Evolutionary conservation across 1,140 invertebrate genomes (phyloP).

Genomic region (Caenorhabditis briggsae): DNA sequence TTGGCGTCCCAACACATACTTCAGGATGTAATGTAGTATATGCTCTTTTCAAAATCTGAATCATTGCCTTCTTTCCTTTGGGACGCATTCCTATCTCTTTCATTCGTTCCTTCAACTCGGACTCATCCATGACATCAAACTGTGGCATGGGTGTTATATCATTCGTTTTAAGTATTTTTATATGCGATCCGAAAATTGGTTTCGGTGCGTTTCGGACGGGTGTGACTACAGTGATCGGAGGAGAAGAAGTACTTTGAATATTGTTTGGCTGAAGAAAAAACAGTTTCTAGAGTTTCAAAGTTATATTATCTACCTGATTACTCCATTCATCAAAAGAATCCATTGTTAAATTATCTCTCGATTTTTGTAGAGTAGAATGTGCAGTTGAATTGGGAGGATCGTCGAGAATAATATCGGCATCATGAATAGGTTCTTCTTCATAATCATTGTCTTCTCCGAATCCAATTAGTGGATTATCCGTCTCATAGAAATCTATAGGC

Average conservation of each 20-base stretch:
- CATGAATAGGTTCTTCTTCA: background rate
- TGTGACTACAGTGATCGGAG: background rate
- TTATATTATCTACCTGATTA: conserved; percentile 1
- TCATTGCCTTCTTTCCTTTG: conserved; percentile 32
- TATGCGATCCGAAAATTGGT: conserved; percentile 20
- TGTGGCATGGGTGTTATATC: conserved; percentile 33
- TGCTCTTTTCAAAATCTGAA: conserved; percentile 24
- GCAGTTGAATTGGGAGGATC: background rate
- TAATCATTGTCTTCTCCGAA: background rate
- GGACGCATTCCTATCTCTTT: conserved; percentile 31
- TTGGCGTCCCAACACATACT: conserved; percentile 19
- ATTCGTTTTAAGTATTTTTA: conserved; percentile 33
- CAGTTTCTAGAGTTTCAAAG: background rate
- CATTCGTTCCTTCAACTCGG: conserved; percentile 35
- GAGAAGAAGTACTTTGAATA: conserved; percentile 7
- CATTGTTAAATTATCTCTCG: background rate
- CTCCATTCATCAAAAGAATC: conserved; percentile 47
- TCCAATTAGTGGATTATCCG: conserved; percentile 11
- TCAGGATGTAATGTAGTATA: conserved; percentile 21
- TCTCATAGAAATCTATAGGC: background rate
- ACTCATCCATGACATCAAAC: conserved; percentile 23
- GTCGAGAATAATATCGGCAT: background rate
- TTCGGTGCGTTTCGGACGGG: background rate
- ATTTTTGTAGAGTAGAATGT: background rate
- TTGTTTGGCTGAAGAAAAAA: background rate